These are phyloP conservation scores for Sylvicola cinctus DNA, from an alignment of 2,888 invertebrate genomes.

Conservation along the genomic window DNA sequence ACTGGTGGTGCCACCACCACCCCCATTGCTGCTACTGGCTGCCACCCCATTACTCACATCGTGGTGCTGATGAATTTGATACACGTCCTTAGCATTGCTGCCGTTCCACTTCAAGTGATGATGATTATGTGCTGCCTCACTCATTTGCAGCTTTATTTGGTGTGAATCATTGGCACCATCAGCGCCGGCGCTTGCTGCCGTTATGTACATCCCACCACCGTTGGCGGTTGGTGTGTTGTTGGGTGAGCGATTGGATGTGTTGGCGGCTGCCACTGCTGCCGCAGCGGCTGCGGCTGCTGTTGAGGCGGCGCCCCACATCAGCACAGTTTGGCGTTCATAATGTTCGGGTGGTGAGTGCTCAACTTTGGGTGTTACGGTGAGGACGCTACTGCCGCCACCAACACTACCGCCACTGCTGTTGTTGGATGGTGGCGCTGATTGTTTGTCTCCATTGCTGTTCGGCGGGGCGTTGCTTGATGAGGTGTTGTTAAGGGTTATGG, in stretches of 20 bases:
- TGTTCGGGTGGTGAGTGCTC: constrained; percentile 20
- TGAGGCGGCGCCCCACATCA: constrained; percentile 69
- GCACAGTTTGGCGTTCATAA: constrained; percentile 59
- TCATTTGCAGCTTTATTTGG: constrained; percentile 6
- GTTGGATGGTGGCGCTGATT: not conserved
- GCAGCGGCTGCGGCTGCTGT: constrained; percentile 8
- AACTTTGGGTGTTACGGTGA: constrained; percentile 20
- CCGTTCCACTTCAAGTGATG: constrained; percentile 12
- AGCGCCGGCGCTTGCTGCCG: not conserved
- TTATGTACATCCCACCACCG: constrained; percentile 12
- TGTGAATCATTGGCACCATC: not conserved
- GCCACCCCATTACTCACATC: not conserved
- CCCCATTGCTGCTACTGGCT: too few species aligned
- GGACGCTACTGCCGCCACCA: constrained; percentile 6
- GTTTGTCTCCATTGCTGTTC: constrained; percentile 4
- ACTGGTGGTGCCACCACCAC: not conserved
- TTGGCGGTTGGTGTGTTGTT: constrained; percentile 23
- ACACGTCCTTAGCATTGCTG: constrained; percentile 8
- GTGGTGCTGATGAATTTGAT: constrained; percentile 8
- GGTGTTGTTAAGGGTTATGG: constrained; percentile 7
- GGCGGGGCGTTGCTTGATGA: constrained; percentile 5
- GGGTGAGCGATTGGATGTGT: constrained; percentile 17
- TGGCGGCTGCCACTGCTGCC: constrained; percentile 5
- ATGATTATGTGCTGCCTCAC: constrained; percentile 4
- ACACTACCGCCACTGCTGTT: not conserved